Base-by-base conservation (phyloP, 1,140 invertebrate species). In the Adoxophyes honmai region DNA sequence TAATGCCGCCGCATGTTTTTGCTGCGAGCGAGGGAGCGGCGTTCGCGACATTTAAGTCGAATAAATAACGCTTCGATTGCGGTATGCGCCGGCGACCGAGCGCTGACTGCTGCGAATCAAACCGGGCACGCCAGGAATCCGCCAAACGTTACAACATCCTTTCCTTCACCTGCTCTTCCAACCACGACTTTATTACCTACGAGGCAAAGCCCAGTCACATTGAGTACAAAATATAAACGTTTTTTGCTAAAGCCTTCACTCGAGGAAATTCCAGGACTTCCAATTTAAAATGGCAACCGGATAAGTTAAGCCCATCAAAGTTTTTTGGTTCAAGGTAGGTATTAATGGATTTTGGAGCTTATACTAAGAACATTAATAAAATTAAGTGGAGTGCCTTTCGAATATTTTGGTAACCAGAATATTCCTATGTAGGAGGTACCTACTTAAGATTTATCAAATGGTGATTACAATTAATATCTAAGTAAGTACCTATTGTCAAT, bases 211-310 rank as follows among this genome's bases (percentile, higher is more conserved):
- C 21, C 42, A 28, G n/a, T 55, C 36, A 63, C 56, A 60, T 63
- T 63, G 66, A 39, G 36, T 57, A 55, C 61, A 36, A 52, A 48
- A 38, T 14, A 48, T 44, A 59, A 62, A 58, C 21, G 34, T 55
- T 78, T 77, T 79, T 79, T 76, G 69, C 73, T 66, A 51, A 48
- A 48, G 42, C 42, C 64, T 53, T 60, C 52, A 69, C 69, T 65
- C 63, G 59, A 80, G 70, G 71, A 81, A 76, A 78, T 79, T 70
- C 76, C 70, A 59, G 65, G 68, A 70, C 72, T 69, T 73, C 60
- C 67, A 74, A 70, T 65, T 75, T 73, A 72, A 48, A 73, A 75
- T 64, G 64, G 63, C 63, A 59, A 64, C 63, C 66, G 64, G 67
- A 73, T 73, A 69, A 74, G 64, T 73, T 64, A 59, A 61, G 62